Evolutionary conservation across 2,797 vertebrate genomes (phyloP), one percentile per base, ranked within the genome.

Genomic region (Manis pentadactyla): DNA sequence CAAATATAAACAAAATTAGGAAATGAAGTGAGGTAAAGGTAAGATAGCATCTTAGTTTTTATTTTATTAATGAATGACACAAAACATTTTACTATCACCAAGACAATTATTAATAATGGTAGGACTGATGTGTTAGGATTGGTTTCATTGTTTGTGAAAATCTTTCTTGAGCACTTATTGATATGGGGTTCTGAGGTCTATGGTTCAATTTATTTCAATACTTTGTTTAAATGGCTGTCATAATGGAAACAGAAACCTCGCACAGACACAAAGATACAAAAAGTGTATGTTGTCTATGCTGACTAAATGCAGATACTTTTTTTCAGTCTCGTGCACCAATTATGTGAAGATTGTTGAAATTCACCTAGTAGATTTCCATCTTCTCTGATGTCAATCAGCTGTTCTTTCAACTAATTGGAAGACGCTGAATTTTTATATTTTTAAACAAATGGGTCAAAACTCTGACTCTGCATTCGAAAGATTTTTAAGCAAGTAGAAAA

Each of bases 401-500:
- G 18, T 77, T 73, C 59, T 90, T 89, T 78, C 2, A 74, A 75
- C 53, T 71, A 90, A 87, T 57, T 0, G 0, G 64, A 83, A 78
- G 37, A 31, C 9, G 12, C 88, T 81, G 75, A 79, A 53, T 85
- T 89, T 75, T 68, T 73, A 69, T n/a, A 55, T 59, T 81, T 66
- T 75, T 83, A 53, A 90, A 87, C 51, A 96, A 97, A 90, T 21
- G 39, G 89, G 53, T 90, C 53, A 93, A 90, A 83, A 71, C 25
- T 92, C 49, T 75, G 92, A 83, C 11, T 55, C 46, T 87, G 78
- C 71, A 75, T 74, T 31, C 82, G 77, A 84, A 90, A 97, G 61
- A 55, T 29, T 94, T 96, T 78, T 63, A 85, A 90, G 66, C 55
- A 63, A 59, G 75, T 53, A 61, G 83, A 68, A 77, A 42, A 93